Evolutionary conservation across 1,140 invertebrate species (phyloP).

Genomic region (Caenorhabditis latens): DNA sequence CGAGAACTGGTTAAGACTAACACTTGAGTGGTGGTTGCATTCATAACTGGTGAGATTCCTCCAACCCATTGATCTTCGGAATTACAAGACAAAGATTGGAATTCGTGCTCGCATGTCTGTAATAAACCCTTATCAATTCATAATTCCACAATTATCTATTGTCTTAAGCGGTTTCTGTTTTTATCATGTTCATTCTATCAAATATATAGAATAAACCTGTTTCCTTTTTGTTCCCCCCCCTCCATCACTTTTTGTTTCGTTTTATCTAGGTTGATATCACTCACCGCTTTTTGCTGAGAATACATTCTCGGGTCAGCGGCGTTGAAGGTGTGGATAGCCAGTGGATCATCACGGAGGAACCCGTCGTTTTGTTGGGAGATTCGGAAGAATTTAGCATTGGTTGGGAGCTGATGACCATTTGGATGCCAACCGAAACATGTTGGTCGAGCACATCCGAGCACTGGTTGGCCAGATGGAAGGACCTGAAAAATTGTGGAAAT

Average conservation of each 20-base stretch:
- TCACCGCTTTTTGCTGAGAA: conserved; percentile 39
- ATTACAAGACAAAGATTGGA: conserved; percentile 67
- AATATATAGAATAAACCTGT: conserved; percentile 6
- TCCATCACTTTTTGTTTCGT: background rate
- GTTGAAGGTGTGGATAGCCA: conserved; percentile 28
- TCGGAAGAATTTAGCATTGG: conserved; percentile 71
- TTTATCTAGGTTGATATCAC: background rate
- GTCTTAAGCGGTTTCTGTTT: background rate
- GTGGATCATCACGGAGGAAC: conserved; percentile 68
- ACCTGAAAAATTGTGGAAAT: conserved; percentile 62
- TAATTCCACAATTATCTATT: background rate
- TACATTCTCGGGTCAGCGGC: conserved; percentile 60
- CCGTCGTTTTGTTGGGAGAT: conserved; percentile 71
- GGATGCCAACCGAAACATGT: conserved; percentile 74
- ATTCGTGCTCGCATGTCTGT: conserved; percentile 70
- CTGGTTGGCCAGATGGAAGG: conserved; percentile 72
- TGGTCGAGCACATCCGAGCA: conserved; percentile 74
- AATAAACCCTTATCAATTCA: conserved; percentile 22
- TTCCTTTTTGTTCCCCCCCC: background rate
- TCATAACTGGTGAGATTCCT: conserved; percentile 71
- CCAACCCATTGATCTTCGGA: conserved; percentile 72
- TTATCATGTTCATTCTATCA: background rate
- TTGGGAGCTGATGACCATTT: conserved; percentile 63
- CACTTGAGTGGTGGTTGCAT: conserved; percentile 69
- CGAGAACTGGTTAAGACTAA: conserved; percentile 34